Base-by-base conservation (phyloP, 2,797 vertebrate species). In the Tapera naevia region DNA sequence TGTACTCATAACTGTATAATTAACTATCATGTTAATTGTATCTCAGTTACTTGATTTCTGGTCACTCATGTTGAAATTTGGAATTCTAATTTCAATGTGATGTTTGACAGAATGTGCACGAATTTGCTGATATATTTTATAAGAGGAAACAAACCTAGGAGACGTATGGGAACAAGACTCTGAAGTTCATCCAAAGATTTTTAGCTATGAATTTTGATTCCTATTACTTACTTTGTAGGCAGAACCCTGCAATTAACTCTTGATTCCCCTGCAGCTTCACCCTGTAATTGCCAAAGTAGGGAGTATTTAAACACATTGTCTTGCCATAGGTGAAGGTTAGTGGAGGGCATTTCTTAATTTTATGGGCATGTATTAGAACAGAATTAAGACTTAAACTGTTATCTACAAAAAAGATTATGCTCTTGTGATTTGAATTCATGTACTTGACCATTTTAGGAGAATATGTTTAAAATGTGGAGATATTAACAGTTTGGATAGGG, bases 51-150 rank as follows among this genome's bases (percentile, higher is more conserved):
- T 80, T 15, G 7, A 30, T 78, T 80, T 83, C 30, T 61, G 45
- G 27, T 53, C 3, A 0, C 6, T 66, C 43, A 14, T 0, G 0
- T 13, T 56, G 53, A 67, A 45, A 67, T 50, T 32, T 56, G 46
- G 56, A 60, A n/a, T 67, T n/a, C 32, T 43, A 41, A 27, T 8
- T 43, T 82, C 24, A 39, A 1, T 24, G 71, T 14, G 32, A 10
- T 23, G 37, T 65, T 58, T n/a, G 24, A 41, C 25, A 86, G n/a
- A 62, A 72, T 7, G 11, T 23, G n/a, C 33, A 16, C 37, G 41
- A 54, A 33, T 24, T 75, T 72, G 13, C 27, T 27, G 21, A 7
- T 54, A 6, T 48, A 7, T 66, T 69, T 69, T 43, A 21, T 17
- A 61, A 67, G 12, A 71, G n/a, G 13, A 71, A 56, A 71, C 25